A percentile compares a stretch with the other conserved stretches of the same genome.
These are phyloP conservation scores for Zophobas morio DNA, from an alignment of 1,140 invertebrate species.

Conservation along the genomic window DNA sequence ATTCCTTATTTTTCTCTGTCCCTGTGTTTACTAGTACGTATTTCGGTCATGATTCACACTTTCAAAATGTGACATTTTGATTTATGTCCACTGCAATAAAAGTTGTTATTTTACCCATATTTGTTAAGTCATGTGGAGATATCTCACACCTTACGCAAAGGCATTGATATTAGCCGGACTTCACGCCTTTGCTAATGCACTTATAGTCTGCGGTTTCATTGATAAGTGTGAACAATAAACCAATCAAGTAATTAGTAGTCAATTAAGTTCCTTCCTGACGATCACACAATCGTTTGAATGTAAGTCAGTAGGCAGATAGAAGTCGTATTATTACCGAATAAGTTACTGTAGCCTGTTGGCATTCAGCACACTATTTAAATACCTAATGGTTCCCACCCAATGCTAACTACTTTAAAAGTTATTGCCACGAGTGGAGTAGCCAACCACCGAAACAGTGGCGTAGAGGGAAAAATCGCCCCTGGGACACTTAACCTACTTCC, in stretches of 20 bases:
- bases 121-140: no score
- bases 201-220: no score
- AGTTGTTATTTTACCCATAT: no score
- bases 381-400: slow-evolving; percentile 55
- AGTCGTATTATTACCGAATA: slow-evolving; percentile 51
- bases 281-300: slow-evolving; percentile 38
- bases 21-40: no score
- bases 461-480: not conserved
- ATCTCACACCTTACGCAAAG: no score
- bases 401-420: slow-evolving; percentile 53
- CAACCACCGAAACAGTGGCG: slow-evolving; percentile 10
- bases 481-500: not conserved
- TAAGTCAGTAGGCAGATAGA: slow-evolving; percentile 49
- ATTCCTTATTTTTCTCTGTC: no score
- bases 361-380: slow-evolving; percentile 55
- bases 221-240: not conserved
- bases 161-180: no score
- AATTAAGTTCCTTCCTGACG: slow-evolving; percentile 11
- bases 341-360: slow-evolving; percentile 49
- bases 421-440: slow-evolving; percentile 38
- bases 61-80: no score
- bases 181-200: no score
- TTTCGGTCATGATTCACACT: no score
- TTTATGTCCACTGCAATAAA: no score
- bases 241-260: slow-evolving; percentile 20